phyloP scores from a whole-genome alignment of 2,113 vertebrate genomes.

The Sceloporus undulatus region DNA sequence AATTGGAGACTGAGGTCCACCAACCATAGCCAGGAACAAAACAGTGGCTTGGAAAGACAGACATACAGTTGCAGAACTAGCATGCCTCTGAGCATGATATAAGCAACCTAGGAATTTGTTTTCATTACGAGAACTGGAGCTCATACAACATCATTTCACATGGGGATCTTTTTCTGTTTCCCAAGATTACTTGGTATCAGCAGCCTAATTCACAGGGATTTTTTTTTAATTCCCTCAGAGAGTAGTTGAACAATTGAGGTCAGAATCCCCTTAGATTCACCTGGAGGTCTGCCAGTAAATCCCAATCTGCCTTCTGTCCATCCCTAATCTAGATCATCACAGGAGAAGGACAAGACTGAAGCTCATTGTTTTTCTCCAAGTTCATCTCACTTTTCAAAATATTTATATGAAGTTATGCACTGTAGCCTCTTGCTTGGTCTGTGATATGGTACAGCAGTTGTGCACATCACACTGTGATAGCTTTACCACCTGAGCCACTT shows the following conservation, averaged over 20 bases:
- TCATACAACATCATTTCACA: background rate
- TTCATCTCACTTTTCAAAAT: slow-evolving; percentile 3
- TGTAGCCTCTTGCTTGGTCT: background rate
- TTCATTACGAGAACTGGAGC: background rate
- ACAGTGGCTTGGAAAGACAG: background rate
- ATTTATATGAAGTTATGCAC: background rate
- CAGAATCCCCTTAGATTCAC: background rate
- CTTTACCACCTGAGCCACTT: background rate
- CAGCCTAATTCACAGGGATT: background rate
- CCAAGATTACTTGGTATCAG: background rate
- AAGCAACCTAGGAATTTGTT: background rate
- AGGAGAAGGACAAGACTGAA: background rate
- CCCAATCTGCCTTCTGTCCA: background rate
- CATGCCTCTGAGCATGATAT: background rate
- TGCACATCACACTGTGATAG: background rate
- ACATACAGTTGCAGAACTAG: background rate
- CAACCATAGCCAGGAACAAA: background rate
- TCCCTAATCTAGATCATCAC: background rate
- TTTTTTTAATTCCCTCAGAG: background rate
- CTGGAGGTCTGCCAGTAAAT: background rate
- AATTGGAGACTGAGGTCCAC: background rate
- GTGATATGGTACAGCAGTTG: background rate
- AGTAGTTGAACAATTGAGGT: background rate
- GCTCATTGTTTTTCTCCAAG: background rate
- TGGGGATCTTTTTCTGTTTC: too few species aligned